Evolutionary conservation across 1,140 invertebrate species (phyloP), one percentile per base, ranked within the genome.

Genomic region (Triops longicaudatus): DNA sequence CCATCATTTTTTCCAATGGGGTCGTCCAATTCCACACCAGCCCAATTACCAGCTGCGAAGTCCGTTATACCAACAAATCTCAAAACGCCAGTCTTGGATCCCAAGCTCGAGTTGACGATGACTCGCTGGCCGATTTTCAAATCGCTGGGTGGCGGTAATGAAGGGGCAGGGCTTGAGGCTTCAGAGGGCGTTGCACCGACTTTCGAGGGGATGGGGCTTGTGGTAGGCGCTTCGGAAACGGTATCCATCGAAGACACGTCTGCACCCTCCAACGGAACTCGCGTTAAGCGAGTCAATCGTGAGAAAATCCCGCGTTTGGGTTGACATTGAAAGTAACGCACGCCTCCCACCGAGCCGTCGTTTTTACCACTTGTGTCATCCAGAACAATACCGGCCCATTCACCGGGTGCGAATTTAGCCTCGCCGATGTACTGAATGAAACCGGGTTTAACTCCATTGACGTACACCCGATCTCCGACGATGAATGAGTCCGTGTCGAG

Each of bases 341-440:
- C 89, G 41, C 96, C 96, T 76, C 92, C 91, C 72, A 99, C 96
- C 26, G 95, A 94, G 22, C 97, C 97, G 86, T 98, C 96, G 84
- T 99, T 98, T 87, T 98, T 77, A 79, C 78, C 43, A 42, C 76
- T 44, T 1, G 78, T 50, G 41, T 96, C 92, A 84, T 99, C 97
- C 76, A 99, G 88, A 43, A 97, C 95, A 76, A 99, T 91, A 50
- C 97, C 97, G 81, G 95, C 96, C 97, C 97, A 99, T 78, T 97
- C 93, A 80, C 97, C 97, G 42, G 92, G 90, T 27, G 93, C 96
- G 85, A 99, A 99, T 82, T 95, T 90, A 43, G 97, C 97, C 83
- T 98, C 96, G n/a, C 98, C 98, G 78, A 99, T 96, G 84, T 94
- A 99, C 31, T 96, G 95, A 80, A 99, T 98, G 81, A 90, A 89